Conservation (phyloP, 2,797 vertebrate species). For the Anabas testudineus region DNA sequence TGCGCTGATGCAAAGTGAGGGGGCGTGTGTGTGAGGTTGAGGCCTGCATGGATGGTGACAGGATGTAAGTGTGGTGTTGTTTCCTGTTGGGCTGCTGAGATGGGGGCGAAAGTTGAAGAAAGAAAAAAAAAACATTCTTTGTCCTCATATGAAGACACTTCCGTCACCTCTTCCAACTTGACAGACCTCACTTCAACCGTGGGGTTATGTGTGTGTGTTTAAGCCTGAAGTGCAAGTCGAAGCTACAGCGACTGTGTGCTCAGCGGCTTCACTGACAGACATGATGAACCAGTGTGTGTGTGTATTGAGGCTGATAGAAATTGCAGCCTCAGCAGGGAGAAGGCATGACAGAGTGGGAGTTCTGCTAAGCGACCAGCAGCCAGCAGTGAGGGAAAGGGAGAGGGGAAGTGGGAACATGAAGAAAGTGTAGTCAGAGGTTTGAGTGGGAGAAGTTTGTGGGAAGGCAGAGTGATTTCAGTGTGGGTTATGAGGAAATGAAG, state of each 20-base stretch:
- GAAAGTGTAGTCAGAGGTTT: constrained; percentile 70
- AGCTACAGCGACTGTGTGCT: constrained; percentile 53
- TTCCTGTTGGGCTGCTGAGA: constrained; percentile 62
- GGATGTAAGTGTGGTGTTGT: constrained; percentile 55
- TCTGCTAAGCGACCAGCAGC: constrained; percentile 35
- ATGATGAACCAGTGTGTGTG: constrained; percentile 51
- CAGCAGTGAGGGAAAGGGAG: constrained; percentile 28
- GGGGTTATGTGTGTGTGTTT: constrained; percentile 29
- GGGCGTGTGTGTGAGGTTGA: constrained; percentile 21
- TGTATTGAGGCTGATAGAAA: constrained; percentile 48
- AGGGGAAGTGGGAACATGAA: constrained; percentile 59
- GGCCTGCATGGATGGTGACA: constrained; percentile 52
- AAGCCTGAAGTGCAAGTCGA: constrained; percentile 38
- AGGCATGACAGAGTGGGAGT: constrained; percentile 52
- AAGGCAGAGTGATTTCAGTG: constrained; percentile 38
- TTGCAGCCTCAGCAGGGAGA: constrained; percentile 65
- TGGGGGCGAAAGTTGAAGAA: constrained; percentile 39
- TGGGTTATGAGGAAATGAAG: constrained; percentile 62
- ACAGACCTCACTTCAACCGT: constrained; percentile 14
- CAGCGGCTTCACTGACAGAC: constrained; percentile 60
- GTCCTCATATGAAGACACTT: constrained; percentile 33
- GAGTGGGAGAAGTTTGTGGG: constrained; percentile 66
- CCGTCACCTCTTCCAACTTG: constrained; percentile 36
- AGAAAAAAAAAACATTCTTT: constrained; percentile 11
- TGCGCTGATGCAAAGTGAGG: constrained; percentile 14